These are phyloP conservation scores for Neodiprion virginianus DNA, from an alignment of 1,140 invertebrate species.

Conservation along the genomic window DNA sequence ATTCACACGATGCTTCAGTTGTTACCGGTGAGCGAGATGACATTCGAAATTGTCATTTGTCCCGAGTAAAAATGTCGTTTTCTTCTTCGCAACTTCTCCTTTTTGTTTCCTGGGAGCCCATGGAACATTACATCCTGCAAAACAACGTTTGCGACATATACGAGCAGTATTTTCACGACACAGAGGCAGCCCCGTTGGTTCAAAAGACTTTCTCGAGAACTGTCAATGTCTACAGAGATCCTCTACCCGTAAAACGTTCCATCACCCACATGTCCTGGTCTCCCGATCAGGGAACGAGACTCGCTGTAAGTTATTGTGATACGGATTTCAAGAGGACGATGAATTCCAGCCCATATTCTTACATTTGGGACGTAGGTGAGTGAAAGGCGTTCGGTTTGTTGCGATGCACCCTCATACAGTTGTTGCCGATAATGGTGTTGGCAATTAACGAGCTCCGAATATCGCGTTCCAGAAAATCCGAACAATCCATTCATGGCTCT, in stretches of 20 bases:
- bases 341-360: slow-evolving; percentile 67
- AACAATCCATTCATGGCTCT: slow-evolving; percentile 84
- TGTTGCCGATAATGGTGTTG: too few species aligned
- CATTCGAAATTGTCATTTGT: background rate
- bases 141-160: slow-evolving; percentile 95
- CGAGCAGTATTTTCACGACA: slow-evolving; percentile 83
- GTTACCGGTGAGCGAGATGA: slow-evolving; percentile 57
- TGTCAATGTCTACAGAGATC: slow-evolving; percentile 80
- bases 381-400: background rate
- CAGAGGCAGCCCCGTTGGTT: slow-evolving; percentile 69
- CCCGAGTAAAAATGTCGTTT: slow-evolving; percentile 1
- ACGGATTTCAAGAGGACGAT: slow-evolving; percentile 78
- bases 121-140: slow-evolving; percentile 90
- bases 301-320: slow-evolving; percentile 89
- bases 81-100: slow-evolving; percentile 15
- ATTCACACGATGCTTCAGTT: slow-evolving; percentile 84
- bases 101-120: slow-evolving; percentile 64
- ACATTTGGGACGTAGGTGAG: slow-evolving; percentile 91
- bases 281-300: slow-evolving; percentile 80
- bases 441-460: background rate
- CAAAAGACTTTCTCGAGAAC: slow-evolving; percentile 79
- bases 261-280: slow-evolving; percentile 90
- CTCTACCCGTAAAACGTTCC: slow-evolving; percentile 74
- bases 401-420: too few species aligned
- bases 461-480: slow-evolving; percentile 78